Conservation (phyloP, 2,797 vertebrate genomes). For the Distichodus sexfasciatus region DNA sequence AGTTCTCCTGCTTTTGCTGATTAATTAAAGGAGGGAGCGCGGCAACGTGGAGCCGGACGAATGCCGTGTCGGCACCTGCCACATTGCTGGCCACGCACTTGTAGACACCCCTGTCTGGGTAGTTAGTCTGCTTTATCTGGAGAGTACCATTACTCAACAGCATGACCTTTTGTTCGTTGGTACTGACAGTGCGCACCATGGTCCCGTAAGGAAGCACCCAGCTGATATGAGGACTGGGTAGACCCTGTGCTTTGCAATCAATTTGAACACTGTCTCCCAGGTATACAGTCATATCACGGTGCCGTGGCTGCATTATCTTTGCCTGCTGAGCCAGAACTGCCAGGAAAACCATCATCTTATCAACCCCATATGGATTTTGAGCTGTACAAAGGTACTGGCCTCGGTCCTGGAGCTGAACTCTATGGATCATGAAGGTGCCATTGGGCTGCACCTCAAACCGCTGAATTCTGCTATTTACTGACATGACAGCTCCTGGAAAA, state of each 20-base stretch:
- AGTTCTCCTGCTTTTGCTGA: slow-evolving; percentile 78
- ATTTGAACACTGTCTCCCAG: slow-evolving; percentile 81
- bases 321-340: slow-evolving; percentile 81
- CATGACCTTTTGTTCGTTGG: slow-evolving; percentile 64
- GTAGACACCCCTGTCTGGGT: slow-evolving; percentile 84
- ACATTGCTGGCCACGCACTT: slow-evolving; percentile 89
- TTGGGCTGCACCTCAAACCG: slow-evolving; percentile 87
- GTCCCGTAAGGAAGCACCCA: slow-evolving; percentile 88
- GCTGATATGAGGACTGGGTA: slow-evolving; percentile 82
- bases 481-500: slow-evolving; percentile 81
- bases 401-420: slow-evolving; percentile 84
- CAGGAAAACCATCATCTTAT: slow-evolving; percentile 76
- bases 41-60: slow-evolving; percentile 84
- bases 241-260: slow-evolving; percentile 83
- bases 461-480: slow-evolving; percentile 74
- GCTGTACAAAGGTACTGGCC: slow-evolving; percentile 90
- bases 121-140: slow-evolving; percentile 73
- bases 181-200: slow-evolving; percentile 64
- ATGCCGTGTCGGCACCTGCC: slow-evolving; percentile 83
- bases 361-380: slow-evolving; percentile 79
- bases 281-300: slow-evolving; percentile 82
- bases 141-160: slow-evolving; percentile 84
- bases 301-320: slow-evolving; percentile 74
- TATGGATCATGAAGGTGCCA: slow-evolving; percentile 84
- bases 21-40: slow-evolving; percentile 85